Percentiles rank a stretch among this genome's conserved stretches.
These are phyloP conservation scores for Scaptomyza montana DNA, from an alignment of 1,140 invertebrate genomes.

Conservation along the genomic window DNA sequence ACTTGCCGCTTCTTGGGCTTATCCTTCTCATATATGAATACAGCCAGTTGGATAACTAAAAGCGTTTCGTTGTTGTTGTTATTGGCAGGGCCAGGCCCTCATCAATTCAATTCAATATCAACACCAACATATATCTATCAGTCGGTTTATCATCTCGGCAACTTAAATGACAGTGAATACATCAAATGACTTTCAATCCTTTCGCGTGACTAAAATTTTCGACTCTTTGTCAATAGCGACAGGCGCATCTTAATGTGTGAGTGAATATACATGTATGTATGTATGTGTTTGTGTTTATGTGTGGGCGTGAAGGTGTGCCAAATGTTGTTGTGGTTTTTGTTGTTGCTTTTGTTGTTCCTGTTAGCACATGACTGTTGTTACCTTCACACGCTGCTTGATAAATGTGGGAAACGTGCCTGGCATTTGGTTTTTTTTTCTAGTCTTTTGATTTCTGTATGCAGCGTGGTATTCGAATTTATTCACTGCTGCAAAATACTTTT, in stretches of 20 bases:
- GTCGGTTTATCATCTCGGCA: conserved; percentile 61
- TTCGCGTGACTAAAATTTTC: conserved; percentile 79
- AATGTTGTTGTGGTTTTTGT: conserved; percentile 19
- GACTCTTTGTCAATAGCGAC: conserved; percentile 72
- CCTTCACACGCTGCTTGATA: conserved; percentile 52
- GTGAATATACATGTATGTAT: background rate
- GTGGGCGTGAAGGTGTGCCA: conserved; percentile 27
- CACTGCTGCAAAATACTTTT: conserved; percentile 22
- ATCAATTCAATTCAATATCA: conserved; percentile 46
- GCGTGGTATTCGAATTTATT: conserved; percentile 28
- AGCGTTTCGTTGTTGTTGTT: conserved; percentile 43
- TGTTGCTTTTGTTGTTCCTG: conserved; percentile 39
- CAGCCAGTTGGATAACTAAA: conserved; percentile 17
- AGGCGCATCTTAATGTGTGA: conserved; percentile 33
- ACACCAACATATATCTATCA: conserved; percentile 49
- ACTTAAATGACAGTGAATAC: conserved; percentile 79
- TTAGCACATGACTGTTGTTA: conserved; percentile 44
- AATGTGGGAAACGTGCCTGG: conserved; percentile 70
- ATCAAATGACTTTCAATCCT: conserved; percentile 79
- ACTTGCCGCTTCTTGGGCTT: conserved; percentile 35
- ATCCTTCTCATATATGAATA: conserved; percentile 22
- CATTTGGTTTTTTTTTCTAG: conserved; percentile 51
- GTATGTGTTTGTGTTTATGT: background rate
- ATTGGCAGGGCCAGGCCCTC: conserved; percentile 23
- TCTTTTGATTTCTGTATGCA: conserved; percentile 25